phyloP scores from a whole-genome alignment of 2,113 vertebrate species.

The Alligator mississippiensis region DNA sequence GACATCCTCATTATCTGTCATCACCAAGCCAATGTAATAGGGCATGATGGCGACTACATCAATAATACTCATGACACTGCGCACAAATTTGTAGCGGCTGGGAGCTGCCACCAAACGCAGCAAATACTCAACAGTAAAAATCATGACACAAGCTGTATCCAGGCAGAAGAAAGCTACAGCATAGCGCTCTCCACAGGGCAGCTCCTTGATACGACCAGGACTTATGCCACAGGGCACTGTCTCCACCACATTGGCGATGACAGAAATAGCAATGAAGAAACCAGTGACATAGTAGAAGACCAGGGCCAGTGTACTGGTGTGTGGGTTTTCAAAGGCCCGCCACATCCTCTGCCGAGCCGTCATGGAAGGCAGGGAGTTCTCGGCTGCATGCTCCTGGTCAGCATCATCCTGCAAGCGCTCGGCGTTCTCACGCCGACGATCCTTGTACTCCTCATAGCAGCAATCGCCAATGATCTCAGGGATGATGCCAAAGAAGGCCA shows the following conservation, averaged over 20 bases:
- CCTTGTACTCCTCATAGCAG: slow-evolving; percentile 98
- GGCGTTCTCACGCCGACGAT: slow-evolving; percentile 92
- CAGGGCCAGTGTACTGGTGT: slow-evolving; percentile 95
- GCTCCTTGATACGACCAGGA: slow-evolving; percentile 79
- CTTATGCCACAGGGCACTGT: slow-evolving; percentile 90
- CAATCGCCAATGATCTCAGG: slow-evolving; percentile 97
- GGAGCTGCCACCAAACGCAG: slow-evolving; percentile 92
- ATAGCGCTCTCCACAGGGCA: slow-evolving; percentile 93
- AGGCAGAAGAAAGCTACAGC: slow-evolving; percentile 96
- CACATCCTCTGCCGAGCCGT: slow-evolving; percentile 90
- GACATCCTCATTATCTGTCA: slow-evolving; percentile 98
- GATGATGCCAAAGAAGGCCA: slow-evolving; percentile 96
- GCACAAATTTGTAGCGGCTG: slow-evolving; percentile 91
- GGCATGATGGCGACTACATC: slow-evolving; percentile 99
- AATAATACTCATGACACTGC: slow-evolving; percentile 96
- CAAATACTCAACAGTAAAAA: slow-evolving; percentile 97
- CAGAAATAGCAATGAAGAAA: slow-evolving; percentile 97
- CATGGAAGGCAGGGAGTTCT: slow-evolving; percentile 82
- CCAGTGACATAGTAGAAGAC: slow-evolving; percentile 99
- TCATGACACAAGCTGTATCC: slow-evolving; percentile 98
- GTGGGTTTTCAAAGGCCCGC: slow-evolving; percentile 97
- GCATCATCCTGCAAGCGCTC: slow-evolving; percentile 94
- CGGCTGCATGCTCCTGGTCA: slow-evolving; percentile 81
- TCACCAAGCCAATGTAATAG: slow-evolving; percentile 95
- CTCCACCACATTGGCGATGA: slow-evolving; percentile 95